Evolutionary conservation across 2,888 invertebrate species (phyloP), one percentile per base, ranked within the genome.

Genomic region (Punctoribates punctum): DNA sequence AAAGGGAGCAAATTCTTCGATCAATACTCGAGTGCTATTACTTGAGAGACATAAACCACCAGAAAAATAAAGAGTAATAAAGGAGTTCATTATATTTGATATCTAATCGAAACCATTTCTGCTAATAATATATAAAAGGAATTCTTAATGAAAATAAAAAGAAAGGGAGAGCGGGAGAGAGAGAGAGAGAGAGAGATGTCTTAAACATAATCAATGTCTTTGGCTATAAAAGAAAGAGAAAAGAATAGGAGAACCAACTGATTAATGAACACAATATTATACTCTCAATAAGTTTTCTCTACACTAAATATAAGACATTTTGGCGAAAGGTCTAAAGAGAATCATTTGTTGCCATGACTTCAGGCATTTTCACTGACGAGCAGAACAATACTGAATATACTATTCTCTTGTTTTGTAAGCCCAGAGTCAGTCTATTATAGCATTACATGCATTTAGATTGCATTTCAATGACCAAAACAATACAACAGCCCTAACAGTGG

Each of bases 261-360:
- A 65, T 65, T 65, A 65, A 65, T 65, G 65, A 65, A 65, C 65
- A 65, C 65, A 65, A 65, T 65, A 60, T 34, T 60, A 60, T 60
- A 60, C 60, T 27, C 25, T 20, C 57, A 60, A 60, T 60, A 57
- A 57, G 57, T 57, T 57, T 57, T 57, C n/a, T n/a, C n/a, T 51
- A 34, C 34, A 34, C 34, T 34, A 34, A 34, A 65, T 65, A 65
- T 65, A 65, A 65, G 65, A 65, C 27, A 65, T 65, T 65, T 38
- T 65, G 38, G 38, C 65, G 29, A 65, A 65, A 70, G 70, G 70
- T 70, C 70, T 70, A 70, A 70, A 70, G 70, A 70, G 70, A 70
- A 42, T 70, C 70, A 70, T 70, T 70, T 70, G 70, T 70, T 70
- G 70, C 70, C 70, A 70, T 70, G 70, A 70, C 70, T 70, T 70